Evolutionary conservation across 1,140 invertebrate genomes (phyloP).

Genomic region (Zaprionus inermis): DNA sequence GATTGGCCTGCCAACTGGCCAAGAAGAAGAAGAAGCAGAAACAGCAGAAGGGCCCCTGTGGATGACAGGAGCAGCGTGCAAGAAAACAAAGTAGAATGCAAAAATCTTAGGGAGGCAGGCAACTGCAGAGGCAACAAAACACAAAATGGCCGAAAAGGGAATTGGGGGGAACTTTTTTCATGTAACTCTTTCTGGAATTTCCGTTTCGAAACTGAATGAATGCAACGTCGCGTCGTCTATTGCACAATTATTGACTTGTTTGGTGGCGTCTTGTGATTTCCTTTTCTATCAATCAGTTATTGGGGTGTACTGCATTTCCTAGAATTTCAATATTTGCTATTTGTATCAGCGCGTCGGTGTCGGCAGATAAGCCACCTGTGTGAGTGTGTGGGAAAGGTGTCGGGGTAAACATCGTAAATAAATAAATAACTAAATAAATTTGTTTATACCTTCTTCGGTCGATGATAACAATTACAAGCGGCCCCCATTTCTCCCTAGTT

Average conservation of each 20-base stretch:
- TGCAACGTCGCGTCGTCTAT: no score
- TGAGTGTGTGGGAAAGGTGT: conserved; percentile 25
- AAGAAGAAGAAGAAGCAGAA: not conserved
- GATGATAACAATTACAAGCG: conserved; percentile 44
- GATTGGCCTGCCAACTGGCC: conserved; percentile 60
- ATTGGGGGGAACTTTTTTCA: not conserved
- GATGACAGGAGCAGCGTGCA: not conserved
- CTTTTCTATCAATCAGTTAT: conserved; percentile 21
- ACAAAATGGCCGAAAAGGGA: conserved; percentile 43
- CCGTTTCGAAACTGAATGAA: conserved; percentile 15
- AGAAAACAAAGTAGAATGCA: conserved; percentile 33
- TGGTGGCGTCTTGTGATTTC: conserved; percentile 23
- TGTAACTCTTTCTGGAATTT: conserved; percentile 29
- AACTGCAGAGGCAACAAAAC: not conserved
- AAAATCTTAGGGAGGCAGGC: conserved; percentile 21
- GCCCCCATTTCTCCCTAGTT: not conserved
- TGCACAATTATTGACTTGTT: conserved; percentile 23
- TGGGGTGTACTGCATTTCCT: conserved; percentile 35
- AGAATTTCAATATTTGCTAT: conserved; percentile 60
- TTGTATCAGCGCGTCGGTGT: conserved; percentile 31
- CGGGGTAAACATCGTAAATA: conserved; percentile 48
- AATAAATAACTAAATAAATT: conserved; percentile 49
- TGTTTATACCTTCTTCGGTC: conserved; percentile 46
- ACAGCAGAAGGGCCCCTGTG: conserved; percentile 19
- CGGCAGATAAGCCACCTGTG: conserved; percentile 40